Percentiles rank a stretch among this genome's conserved stretches.
These are phyloP conservation scores for Diorhabda carinulata DNA, from an alignment of 1,140 invertebrate species.

Conservation along the genomic window DNA sequence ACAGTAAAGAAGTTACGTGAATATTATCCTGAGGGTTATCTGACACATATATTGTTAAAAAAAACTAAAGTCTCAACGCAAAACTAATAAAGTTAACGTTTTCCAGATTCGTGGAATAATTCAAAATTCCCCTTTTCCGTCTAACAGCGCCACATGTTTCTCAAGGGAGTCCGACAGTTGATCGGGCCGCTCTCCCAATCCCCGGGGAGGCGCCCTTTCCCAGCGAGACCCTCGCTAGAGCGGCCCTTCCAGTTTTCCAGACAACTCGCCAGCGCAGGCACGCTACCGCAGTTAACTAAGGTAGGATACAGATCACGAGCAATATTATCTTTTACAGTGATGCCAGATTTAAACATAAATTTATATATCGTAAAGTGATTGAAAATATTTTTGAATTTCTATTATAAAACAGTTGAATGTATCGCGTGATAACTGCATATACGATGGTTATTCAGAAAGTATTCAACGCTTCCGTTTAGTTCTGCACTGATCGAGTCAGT, in stretches of 20 bases:
- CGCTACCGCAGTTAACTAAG: slow-evolving; percentile 28
- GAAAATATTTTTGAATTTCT: not conserved
- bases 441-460: too few relatives aligned
- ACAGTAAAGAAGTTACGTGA: too few relatives aligned
- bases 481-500: too few relatives aligned
- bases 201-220: slow-evolving; percentile 24
- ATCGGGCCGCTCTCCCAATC: slow-evolving; percentile 20
- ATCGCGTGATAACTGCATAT: too few relatives aligned
- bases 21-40: too few relatives aligned
- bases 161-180: slow-evolving; percentile 26
- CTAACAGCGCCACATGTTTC: slow-evolving; percentile 17
- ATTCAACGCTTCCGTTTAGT: too few relatives aligned
- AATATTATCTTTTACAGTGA: not conserved
- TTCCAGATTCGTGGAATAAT: not conserved
- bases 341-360: not conserved
- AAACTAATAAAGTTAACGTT: not conserved
- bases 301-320: slow-evolving; percentile 18
- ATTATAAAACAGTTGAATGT: not conserved
- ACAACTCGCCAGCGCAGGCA: slow-evolving; percentile 13
- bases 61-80: not conserved
- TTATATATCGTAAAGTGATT: not conserved
- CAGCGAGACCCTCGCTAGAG: not conserved
- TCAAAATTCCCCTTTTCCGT: not conserved
- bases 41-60: too few relatives aligned
- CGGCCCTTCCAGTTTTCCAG: slow-evolving; percentile 15